These are phyloP conservation scores for Brachypteracias leptosomus DNA, from an alignment of 2,113 vertebrate species.

Conservation along the genomic window DNA sequence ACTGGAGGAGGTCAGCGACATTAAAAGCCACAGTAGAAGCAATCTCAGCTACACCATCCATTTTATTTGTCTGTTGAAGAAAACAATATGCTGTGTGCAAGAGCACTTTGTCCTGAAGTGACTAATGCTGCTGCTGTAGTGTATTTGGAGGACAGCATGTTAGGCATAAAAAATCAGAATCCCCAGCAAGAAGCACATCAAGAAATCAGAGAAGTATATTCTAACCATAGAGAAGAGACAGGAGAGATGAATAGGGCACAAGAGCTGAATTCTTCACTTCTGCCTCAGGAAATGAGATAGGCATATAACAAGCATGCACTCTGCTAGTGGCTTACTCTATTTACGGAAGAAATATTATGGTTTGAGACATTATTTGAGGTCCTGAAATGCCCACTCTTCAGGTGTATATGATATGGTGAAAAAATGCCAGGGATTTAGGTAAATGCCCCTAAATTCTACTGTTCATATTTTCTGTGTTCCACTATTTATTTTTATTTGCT, in stretches of 20 bases:
- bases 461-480: not conserved
- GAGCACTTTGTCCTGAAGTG: constrained; percentile 36
- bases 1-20: not conserved
- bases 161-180: constrained; percentile 44
- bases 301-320: not conserved
- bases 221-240: not conserved
- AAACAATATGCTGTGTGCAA: not conserved
- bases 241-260: constrained; percentile 27
- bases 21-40: not conserved
- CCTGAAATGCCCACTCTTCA: not conserved
- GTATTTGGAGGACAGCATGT: constrained; percentile 36
- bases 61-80: constrained; percentile 35
- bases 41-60: not conserved
- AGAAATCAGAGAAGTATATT: constrained; percentile 30
- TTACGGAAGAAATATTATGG: not conserved
- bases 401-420: not conserved
- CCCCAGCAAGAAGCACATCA: constrained; percentile 17
- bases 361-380: not conserved
- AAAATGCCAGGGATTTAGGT: not conserved
- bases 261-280: not conserved
- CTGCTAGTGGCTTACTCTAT: not conserved
- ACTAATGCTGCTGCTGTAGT: not conserved
- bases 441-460: not conserved
- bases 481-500: not conserved
- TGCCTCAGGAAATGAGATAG: not conserved